These are phyloP conservation scores for Pammene aurita DNA, from an alignment of 2,888 invertebrate genomes.

Conservation along the genomic window DNA sequence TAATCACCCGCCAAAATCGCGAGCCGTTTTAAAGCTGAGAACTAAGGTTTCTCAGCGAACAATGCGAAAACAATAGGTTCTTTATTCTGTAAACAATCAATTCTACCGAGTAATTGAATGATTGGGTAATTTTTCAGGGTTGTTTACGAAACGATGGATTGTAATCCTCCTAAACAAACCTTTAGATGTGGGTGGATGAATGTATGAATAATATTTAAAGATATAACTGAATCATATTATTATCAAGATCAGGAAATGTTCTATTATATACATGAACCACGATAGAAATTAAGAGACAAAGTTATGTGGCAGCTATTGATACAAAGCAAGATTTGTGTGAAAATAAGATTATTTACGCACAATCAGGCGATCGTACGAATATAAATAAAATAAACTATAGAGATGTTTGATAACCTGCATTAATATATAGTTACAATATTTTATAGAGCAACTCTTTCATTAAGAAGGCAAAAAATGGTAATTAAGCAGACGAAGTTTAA, in stretches of 20 bases:
- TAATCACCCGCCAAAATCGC: slow-evolving; percentile 67
- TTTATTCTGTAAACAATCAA: slow-evolving; percentile 24
- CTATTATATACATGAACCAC: too few species aligned
- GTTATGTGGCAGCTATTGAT: too few species aligned
- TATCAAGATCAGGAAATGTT: too few species aligned
- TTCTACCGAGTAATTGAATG: slow-evolving; percentile 23
- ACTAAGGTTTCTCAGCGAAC: slow-evolving; percentile 19
- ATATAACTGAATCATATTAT: too few species aligned
- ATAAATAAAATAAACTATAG: too few species aligned
- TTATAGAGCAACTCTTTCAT: too few species aligned
- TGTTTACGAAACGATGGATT: slow-evolving; percentile 20
- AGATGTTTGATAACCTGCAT: too few species aligned
- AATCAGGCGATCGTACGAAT: too few species aligned
- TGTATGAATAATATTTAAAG: not conserved
- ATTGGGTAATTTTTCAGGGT: slow-evolving; percentile 23
- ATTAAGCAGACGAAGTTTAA: not conserved
- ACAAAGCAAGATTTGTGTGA: too few species aligned
- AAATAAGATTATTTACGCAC: too few species aligned
- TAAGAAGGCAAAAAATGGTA: not conserved
- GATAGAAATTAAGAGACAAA: too few species aligned
- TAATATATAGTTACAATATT: too few species aligned
- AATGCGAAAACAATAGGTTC: slow-evolving; percentile 27
- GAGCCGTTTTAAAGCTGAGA: slow-evolving; percentile 19
- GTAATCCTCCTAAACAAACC: not conserved
- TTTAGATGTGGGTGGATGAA: not conserved